Conservation (phyloP, 2,113 vertebrate species). For the Sinocyclocheilus anophthalmus region DNA sequence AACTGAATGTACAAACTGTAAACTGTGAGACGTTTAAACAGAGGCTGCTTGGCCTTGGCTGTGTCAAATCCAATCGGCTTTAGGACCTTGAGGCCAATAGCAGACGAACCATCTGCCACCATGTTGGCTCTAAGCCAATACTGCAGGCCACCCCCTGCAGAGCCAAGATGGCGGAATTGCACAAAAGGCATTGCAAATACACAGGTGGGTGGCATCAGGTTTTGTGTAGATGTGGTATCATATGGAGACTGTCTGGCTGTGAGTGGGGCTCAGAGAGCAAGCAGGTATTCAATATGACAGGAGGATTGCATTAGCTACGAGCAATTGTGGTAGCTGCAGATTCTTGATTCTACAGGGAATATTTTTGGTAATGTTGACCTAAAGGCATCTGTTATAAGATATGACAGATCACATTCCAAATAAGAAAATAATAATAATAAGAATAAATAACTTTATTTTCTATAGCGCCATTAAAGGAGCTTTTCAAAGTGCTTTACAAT, state of each 20-base stretch:
- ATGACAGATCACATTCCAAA: neutral
- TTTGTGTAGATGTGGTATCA: constrained; percentile 55
- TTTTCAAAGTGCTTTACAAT: too few relatives aligned
- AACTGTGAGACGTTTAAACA: constrained; percentile 28
- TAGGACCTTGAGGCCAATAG: constrained; percentile 60
- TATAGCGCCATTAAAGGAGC: too few relatives aligned
- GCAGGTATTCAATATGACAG: constrained; percentile 34
- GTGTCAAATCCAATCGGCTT: constrained; percentile 62
- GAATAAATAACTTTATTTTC: too few relatives aligned
- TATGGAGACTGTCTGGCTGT: constrained; percentile 48
- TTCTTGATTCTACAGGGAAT: constrained; percentile 22
- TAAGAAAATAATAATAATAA: too few relatives aligned
- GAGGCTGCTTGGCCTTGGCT: constrained; percentile 50
- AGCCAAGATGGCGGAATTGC: constrained; percentile 68
- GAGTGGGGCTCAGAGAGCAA: constrained; percentile 47
- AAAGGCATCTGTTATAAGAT: neutral
- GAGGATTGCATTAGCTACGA: constrained; percentile 20
- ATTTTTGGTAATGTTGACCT: constrained; percentile 5
- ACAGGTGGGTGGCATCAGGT: constrained; percentile 51
- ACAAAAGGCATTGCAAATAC: constrained; percentile 37
- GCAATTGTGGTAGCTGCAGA: constrained; percentile 24
- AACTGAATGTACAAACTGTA: constrained; percentile 49
- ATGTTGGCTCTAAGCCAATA: constrained; percentile 71
- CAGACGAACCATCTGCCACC: constrained; percentile 76
- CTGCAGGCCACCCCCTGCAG: constrained; percentile 38